Conservation (phyloP, 2,797 vertebrate genomes). For the Gymnodraco acuticeps region DNA sequence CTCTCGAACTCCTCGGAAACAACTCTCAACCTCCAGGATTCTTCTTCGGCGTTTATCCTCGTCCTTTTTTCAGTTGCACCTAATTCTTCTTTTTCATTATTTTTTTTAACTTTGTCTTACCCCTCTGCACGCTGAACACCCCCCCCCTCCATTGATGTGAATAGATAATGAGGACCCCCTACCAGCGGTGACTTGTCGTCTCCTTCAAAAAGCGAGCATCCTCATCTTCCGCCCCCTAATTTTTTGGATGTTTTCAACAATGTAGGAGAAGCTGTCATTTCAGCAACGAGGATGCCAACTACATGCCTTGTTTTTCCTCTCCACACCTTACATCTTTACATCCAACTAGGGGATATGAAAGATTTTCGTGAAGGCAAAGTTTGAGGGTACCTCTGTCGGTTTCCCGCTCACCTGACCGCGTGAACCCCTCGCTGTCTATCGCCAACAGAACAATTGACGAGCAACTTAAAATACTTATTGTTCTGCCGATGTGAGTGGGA, state of each 20-base stretch:
- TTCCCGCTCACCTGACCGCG: conserved; percentile 77
- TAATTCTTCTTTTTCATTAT: background rate
- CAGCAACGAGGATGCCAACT: conserved; percentile 70
- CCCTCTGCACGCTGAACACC: conserved; percentile 23
- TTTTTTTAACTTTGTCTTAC: conserved; percentile 38
- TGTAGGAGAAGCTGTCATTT: conserved; percentile 77
- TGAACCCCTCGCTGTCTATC: conserved; percentile 29
- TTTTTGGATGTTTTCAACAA: conserved; percentile 56
- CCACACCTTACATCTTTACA: conserved; percentile 39
- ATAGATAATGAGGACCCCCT: conserved; percentile 69
- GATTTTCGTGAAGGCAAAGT: conserved; percentile 81
- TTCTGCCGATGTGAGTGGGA: conserved; percentile 39
- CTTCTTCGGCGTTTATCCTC: conserved; percentile 39
- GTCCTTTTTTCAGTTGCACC: conserved; percentile 59
- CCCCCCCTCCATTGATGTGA: conserved; percentile 59
- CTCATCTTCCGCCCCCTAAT: conserved; percentile 36
- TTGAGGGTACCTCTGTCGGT: conserved; percentile 72
- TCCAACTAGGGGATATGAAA: conserved; percentile 56
- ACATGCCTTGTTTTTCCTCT: conserved; percentile 46
- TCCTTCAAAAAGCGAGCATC: conserved; percentile 48
- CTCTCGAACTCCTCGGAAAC: conserved; percentile 70
- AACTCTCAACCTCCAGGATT: conserved; percentile 63
- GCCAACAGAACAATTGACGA: conserved; percentile 50
- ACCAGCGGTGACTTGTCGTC: conserved; percentile 65
- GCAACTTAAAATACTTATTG: conserved; percentile 64